Evolutionary conservation across 1,140 invertebrate genomes (phyloP).

Genomic region (Dufourea novaeangliae): DNA sequence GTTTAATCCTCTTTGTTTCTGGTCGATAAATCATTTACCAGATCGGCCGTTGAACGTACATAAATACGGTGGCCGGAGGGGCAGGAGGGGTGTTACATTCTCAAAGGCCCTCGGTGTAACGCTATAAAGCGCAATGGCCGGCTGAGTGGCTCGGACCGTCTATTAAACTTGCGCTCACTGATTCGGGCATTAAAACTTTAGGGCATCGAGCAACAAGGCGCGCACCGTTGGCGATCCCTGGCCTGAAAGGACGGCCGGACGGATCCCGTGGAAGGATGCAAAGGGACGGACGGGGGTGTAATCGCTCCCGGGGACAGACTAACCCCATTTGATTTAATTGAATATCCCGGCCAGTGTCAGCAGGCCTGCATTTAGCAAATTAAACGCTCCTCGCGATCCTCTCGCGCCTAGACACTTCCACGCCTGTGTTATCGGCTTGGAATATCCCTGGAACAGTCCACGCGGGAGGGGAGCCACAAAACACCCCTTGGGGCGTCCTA

Average conservation of each 20-base stretch:
- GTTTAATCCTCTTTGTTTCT: slow-evolving; percentile 48
- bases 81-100: too few relatives aligned
- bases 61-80: slow-evolving; percentile 50
- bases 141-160: slow-evolving; percentile 47
- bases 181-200: slow-evolving; percentile 67
- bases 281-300: slow-evolving; percentile 38
- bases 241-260: slow-evolving; percentile 29
- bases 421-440: neutral
- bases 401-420: neutral
- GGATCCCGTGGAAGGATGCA: slow-evolving; percentile 36
- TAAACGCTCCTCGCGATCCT: slow-evolving; percentile 20
- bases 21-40: slow-evolving; percentile 55
- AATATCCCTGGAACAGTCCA: neutral
- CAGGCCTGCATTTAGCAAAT: slow-evolving; percentile 12
- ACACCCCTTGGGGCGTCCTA: slow-evolving; percentile 1
- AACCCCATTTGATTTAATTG: slow-evolving; percentile 51
- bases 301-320: slow-evolving; percentile 33
- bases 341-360: slow-evolving; percentile 40
- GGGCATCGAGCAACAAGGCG: slow-evolving; percentile 45
- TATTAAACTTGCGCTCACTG: slow-evolving; percentile 63
- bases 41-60: slow-evolving; percentile 34
- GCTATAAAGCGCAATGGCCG: slow-evolving; percentile 50
- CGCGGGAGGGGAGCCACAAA: neutral
- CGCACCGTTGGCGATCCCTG: slow-evolving; percentile 18
- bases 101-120: slow-evolving; percentile 47